A percentile compares a stretch with the other conserved stretches of the same genome.
phyloP scores from a whole-genome alignment of 1,140 invertebrate genomes.

The Drosophila asahinai region DNA sequence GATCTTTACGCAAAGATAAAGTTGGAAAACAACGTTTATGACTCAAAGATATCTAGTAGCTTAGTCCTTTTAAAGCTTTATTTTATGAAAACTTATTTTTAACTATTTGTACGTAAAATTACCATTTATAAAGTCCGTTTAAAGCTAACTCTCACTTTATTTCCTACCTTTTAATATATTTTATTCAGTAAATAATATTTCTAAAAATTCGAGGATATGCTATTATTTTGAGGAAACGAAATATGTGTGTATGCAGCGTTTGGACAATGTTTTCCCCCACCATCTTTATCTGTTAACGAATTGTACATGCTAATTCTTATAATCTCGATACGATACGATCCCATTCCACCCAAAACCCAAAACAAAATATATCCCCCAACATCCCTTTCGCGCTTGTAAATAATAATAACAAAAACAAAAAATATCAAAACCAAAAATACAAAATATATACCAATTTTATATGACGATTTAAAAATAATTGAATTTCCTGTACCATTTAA shows the following conservation, averaged over 20 bases:
- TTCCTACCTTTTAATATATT: background rate
- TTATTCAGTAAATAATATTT: no score
- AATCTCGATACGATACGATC: conserved; percentile 27
- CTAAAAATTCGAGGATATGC: background rate
- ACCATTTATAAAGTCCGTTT: no score
- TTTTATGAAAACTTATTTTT: no score
- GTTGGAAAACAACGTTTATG: background rate
- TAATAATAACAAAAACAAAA: conserved; percentile 49
- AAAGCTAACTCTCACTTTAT: background rate
- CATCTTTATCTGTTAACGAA: conserved; percentile 33
- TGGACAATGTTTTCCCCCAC: conserved; percentile 34
- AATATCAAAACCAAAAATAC: conserved; percentile 37
- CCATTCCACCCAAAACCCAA: conserved; percentile 15
- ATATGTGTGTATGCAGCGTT: conserved; percentile 44
- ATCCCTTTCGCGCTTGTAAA: conserved; percentile 60
- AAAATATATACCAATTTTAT: conserved; percentile 66
- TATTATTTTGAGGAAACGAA: conserved; percentile 11
- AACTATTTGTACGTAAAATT: no score
- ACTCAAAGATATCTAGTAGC: no score
- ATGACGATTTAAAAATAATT: conserved; percentile 64
- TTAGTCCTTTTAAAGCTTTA: no score
- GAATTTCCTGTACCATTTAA: conserved; percentile 79
- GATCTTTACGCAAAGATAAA: background rate
- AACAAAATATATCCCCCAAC: conserved; percentile 13
- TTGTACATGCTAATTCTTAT: conserved; percentile 44